Base-by-base conservation (phyloP, 37 sponge, comb jelly and placozoan species). In the Dysidea cf. avara region DNA sequence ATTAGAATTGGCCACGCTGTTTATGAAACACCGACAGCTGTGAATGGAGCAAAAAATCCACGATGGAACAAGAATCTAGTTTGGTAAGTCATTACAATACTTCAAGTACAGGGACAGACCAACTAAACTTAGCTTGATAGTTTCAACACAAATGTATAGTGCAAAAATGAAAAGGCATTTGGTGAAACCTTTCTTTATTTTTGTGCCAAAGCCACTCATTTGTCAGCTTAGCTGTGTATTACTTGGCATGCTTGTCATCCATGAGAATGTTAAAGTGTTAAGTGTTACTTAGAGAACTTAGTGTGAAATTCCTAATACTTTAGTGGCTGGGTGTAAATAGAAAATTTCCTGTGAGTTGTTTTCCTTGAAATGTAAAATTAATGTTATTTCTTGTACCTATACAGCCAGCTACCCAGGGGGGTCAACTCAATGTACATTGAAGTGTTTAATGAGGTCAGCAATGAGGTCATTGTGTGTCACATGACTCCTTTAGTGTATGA, bases 31-130 rank as follows among this genome's bases (percentile, higher is more conserved):
- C 91, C 86, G 4, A 81, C 96, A 18, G 87, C 86, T 32, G 40
- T 69, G 13, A 94, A 94, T 75, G 99, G 93, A 11, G 89, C 92
- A 34, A 98, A 98, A 67, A 91, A 85, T 46, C 99, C 99, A 3
- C 71, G 85, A 7, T 98, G 99, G 99, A 98, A 98, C 79, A 94
- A 98, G 54, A 67, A 68, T 2, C 78, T 89, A 20, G 72, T 55
- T 40, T 83, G 78, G 95, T 94, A 68, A 33, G 58, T 68, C 53
- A 18, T n/a, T 14, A 21, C 6, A n/a, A n/a, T n/a, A n/a, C n/a
- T n/a, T n/a, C 13, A 14, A 24, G 25, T 53, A 40, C 18, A 34
- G 16, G 34, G 21, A 62, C 5, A 25, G 32, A 31, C 3, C 35
- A 26, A 26, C n/a, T 25, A 62, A 25, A n/a, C 28, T 20, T 62